Evolutionary conservation across 2,797 vertebrate genomes (phyloP), one percentile per base, ranked within the genome.

Genomic region (Pelobates cultripes): DNA sequence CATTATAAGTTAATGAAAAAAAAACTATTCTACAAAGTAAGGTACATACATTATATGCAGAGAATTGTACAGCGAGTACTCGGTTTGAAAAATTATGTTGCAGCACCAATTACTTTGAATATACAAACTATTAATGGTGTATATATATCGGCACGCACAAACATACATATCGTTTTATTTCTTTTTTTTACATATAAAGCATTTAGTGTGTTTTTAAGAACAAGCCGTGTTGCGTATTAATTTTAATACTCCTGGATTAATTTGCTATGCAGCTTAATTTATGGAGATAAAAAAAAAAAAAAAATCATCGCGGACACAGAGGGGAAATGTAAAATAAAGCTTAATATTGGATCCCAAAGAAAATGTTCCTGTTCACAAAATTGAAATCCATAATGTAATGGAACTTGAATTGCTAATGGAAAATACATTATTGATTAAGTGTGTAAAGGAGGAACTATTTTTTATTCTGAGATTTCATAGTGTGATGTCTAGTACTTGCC

Each of bases 391-490:
- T 82, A 82, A 82, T 61, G 15, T 43, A 77, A 82, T 69, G 67
- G 77, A 78, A 74, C 44, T 72, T 44, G 44, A 78, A 78, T 61
- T 14, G 57, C 53, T 70, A 74, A 83, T 79, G 57, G 53, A 79
- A 69, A 75, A 83, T 75, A 51, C 55, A 79, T 75, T 83, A 83
- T 83, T 75, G 66, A 83, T 79, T 83, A 63, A 61, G 51, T 53
- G 15, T 51, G 4, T 55, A 61, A 78, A 73, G 44, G n/a, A 57
- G 70, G 42, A 83, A 63, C 28, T 4, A 47, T 69, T 60, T 78
- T 43, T 42, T 57, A 12, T 14, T 12, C 9, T 57, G 55, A 57
- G 9, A 9, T 75, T 75, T 7, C 68, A 13, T 74, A 43, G 53
- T 63, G 28, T 0, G n/a, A 61, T 71, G 67, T 57, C 69, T 81